Evolutionary conservation across 1,140 invertebrate genomes (phyloP), one percentile per base, ranked within the genome.

Genomic region (Zaprionus davidi): DNA sequence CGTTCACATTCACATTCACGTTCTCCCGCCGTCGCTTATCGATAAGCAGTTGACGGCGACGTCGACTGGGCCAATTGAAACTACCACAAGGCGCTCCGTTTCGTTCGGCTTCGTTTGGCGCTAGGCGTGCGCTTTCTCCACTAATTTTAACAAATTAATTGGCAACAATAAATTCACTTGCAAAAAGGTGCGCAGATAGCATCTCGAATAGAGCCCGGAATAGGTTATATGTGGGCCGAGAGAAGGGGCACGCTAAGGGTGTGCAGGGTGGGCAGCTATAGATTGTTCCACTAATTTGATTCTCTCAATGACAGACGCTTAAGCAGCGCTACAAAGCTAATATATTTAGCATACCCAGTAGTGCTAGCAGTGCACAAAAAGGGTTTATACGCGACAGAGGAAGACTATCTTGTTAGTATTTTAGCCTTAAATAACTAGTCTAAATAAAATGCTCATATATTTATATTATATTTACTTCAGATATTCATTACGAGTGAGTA

Each of bases 91-190:
- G 20, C 38, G 13, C 31, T 41, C 38, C 3, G 15, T 56, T 24
- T 9, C 3, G 15, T 56, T 24, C 9, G 71, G 41, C 22, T 41
- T 22, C 31, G 41, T 38, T 46, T 15, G 51, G 15, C 63, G 38
- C 53, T 63, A 51, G 75, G 44, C 58, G 53, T 67, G 72, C 60
- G 81, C 78, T 65, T 79, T 67, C 79, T 81, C 84, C 65, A 84
- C 81, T 88, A 90, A 90, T 90, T 90, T 90, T 90, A 90, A 90
- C 85, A 90, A 90, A 90, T 90, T 90, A 90, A 90, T 90, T 90
- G 85, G 85, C 81, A 90, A 90, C 85, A 90, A 90, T 90, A 90
- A 90, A 90, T 90, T 90, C 59, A 62, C 69, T 90, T 72, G 84
- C 80, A 77, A 88, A 87, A 84, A 87, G 84, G 84, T 88, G 84